Evolutionary conservation across 2,113 vertebrate species (phyloP).

Genomic region (Actinemys pallida): DNA sequence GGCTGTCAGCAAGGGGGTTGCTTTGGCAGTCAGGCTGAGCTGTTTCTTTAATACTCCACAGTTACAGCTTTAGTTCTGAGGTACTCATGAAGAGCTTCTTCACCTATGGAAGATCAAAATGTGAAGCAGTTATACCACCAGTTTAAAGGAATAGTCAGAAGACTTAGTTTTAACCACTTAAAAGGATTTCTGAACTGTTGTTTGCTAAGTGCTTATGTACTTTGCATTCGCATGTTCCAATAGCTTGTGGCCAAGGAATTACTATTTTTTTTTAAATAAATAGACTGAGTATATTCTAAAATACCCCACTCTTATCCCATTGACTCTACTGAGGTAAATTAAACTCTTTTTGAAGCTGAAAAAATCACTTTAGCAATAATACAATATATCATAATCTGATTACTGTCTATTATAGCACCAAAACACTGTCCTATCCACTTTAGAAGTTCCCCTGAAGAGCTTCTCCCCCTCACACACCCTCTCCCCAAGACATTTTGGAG

Average conservation of each 20-base stretch:
- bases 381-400: not conserved
- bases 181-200: no score
- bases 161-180: not conserved
- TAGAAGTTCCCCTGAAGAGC: not conserved
- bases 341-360: not conserved
- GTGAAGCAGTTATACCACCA: conserved; percentile 24
- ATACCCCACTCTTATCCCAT: not conserved
- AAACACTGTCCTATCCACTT: not conserved
- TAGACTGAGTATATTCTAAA: not conserved
- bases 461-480: not conserved
- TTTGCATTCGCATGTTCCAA: not conserved
- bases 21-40: not conserved
- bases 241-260: not conserved
- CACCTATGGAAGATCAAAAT: conserved; percentile 80
- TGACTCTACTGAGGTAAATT: not conserved
- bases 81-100: conserved; percentile 95
- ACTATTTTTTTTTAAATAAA: not conserved
- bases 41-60: conserved; percentile 88
- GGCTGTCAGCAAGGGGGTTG: not conserved
- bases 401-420: not conserved
- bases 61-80: conserved; percentile 97
- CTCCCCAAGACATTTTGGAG: not conserved
- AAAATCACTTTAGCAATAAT: not conserved
- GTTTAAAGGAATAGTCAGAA: not conserved
- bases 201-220: not conserved